phyloP scores from a whole-genome alignment of 1,140 invertebrate species.

The Lepidotrigona ventralis region DNA sequence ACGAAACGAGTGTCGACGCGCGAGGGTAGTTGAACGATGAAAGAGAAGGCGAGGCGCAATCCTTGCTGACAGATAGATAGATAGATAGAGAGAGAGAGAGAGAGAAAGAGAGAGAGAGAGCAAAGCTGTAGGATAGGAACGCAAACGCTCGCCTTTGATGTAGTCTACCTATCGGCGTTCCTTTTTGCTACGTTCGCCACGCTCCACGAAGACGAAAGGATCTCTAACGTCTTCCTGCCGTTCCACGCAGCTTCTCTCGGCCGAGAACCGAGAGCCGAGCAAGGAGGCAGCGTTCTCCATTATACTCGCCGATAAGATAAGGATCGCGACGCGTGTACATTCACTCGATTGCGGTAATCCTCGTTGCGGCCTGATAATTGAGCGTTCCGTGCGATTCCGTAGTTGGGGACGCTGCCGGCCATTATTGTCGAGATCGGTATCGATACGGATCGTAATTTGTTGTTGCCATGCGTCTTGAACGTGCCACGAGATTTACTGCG shows the following conservation, averaged over 20 bases:
- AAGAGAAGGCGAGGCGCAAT: neutral
- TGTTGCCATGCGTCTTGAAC: conserved; percentile 35
- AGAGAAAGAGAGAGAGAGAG: too few relatives aligned
- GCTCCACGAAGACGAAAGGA: neutral
- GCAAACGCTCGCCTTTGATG: conserved; percentile 40
- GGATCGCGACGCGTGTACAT: conserved; percentile 54
- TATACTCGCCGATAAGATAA: conserved; percentile 54
- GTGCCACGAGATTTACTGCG: conserved; percentile 9
- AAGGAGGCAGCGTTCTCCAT: conserved; percentile 52
- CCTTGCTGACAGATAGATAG: neutral
- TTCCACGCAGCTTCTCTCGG: neutral
- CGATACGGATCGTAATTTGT: conserved; percentile 44
- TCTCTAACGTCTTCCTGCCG: conserved; percentile 6
- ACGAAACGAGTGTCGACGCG: neutral
- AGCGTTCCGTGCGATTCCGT: conserved; percentile 42
- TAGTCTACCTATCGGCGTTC: conserved; percentile 31
- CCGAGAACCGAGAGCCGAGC: neutral
- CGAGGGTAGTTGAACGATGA: neutral
- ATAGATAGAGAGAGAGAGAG: neutral
- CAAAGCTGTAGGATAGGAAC: neutral
- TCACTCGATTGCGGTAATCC: conserved; percentile 50
- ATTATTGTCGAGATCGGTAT: conserved; percentile 57
- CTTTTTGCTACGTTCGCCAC: neutral
- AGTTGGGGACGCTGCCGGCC: conserved; percentile 37
- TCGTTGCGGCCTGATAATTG: conserved; percentile 55